These are phyloP conservation scores for Odocoileus virginianus DNA, from an alignment of 2,113 vertebrate species.

Conservation along the genomic window DNA sequence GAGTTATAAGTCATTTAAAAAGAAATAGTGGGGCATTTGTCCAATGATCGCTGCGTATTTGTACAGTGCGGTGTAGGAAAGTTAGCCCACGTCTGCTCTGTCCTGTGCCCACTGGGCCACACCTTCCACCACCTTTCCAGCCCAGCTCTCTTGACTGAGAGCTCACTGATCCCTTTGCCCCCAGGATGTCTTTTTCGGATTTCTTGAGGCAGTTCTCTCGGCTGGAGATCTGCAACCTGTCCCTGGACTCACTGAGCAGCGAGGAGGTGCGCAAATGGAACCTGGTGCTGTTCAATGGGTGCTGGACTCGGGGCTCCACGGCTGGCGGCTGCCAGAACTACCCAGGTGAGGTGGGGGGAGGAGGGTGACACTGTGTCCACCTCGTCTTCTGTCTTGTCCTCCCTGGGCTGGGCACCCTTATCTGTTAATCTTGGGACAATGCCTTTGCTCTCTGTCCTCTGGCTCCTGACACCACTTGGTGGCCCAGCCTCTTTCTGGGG, in stretches of 20 bases:
- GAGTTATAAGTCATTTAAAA: not conserved
- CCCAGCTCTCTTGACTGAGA: not conserved
- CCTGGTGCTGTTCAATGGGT: constrained; percentile 81
- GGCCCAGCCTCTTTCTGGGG: not conserved
- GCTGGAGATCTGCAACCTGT: constrained; percentile 91
- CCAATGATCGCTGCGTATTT: fast-evolving
- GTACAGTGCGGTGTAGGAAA: not conserved
- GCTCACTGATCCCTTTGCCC: not conserved
- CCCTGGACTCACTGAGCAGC: constrained; percentile 82
- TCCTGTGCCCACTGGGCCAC: not conserved
- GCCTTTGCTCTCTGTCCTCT: not conserved
- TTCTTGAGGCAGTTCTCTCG: constrained; percentile 86
- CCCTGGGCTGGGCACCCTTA: not conserved
- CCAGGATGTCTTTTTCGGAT: constrained; percentile 90
- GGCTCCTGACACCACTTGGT: not conserved
- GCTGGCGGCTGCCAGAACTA: constrained; percentile 85
- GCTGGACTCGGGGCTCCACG: constrained; percentile 85
- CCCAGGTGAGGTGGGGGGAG: constrained; percentile 73
- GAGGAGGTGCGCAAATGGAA: constrained; percentile 82
- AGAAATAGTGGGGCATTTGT: not conserved
- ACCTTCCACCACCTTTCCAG: fast-evolving
- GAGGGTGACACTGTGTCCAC: not conserved
- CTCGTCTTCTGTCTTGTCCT: not conserved
- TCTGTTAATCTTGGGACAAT: not conserved
- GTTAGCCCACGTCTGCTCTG: not conserved